Conservation (phyloP, 2,888 invertebrate species). For the Scrobipalpa atriplicella region DNA sequence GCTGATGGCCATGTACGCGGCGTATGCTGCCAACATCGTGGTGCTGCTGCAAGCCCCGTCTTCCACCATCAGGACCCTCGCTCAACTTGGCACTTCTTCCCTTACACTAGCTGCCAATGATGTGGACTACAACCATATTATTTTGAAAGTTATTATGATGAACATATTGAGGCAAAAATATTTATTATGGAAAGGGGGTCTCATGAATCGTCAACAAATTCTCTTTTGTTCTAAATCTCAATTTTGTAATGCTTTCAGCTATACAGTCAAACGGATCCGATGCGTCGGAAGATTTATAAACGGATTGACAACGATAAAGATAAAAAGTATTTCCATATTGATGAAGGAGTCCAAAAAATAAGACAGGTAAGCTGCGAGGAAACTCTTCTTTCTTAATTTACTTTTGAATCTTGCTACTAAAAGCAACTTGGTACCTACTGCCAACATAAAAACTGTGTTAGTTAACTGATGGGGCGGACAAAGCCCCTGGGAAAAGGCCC, state of each 20-base stretch:
- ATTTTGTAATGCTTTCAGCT: conserved; percentile 38
- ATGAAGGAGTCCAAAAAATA: conserved; percentile 68
- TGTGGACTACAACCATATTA: conserved; percentile 82
- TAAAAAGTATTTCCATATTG: conserved; percentile 56
- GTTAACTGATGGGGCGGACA: no score
- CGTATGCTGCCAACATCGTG: conserved; percentile 87
- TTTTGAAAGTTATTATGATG: conserved; percentile 80
- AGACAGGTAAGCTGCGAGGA: conserved; percentile 54
- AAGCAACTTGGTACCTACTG: no score
- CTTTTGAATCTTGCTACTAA: no score
- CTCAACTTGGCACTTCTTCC: conserved; percentile 81
- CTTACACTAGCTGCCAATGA: conserved; percentile 84
- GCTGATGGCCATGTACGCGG: conserved; percentile 83
- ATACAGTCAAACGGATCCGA: conserved; percentile 52
- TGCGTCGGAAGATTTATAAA: conserved; percentile 53
- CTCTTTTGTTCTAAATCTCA: no score
- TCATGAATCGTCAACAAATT: no score
- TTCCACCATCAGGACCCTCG: conserved; percentile 77
- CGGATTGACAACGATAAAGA: conserved; percentile 63
- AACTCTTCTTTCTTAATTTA: no score
- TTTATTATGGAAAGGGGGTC: no score
- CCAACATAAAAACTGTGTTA: no score
- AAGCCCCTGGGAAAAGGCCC: no score
- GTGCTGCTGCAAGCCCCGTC: conserved; percentile 85
- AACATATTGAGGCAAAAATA: no score